These are phyloP conservation scores for Nasonovia ribisnigri DNA, from an alignment of 2,888 invertebrate genomes.

Conservation along the genomic window DNA sequence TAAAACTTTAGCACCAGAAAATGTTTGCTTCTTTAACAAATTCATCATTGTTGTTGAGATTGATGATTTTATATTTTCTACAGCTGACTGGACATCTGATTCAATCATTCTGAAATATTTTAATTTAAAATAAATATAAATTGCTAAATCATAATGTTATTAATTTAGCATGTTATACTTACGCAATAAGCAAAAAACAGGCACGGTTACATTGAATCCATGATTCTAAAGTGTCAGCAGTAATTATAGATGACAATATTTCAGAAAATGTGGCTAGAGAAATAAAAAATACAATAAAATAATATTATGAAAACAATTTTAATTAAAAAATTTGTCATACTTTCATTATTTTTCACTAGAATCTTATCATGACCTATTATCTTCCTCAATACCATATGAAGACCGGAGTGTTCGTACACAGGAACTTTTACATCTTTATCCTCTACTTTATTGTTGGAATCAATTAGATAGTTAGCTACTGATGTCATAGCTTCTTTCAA, in stretches of 20 bases:
- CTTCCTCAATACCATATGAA: constrained; percentile 84
- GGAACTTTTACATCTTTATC: constrained; percentile 71
- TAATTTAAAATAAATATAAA: background rate
- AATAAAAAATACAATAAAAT: background rate
- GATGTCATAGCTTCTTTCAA: constrained; percentile 70
- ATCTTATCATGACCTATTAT: constrained; percentile 77
- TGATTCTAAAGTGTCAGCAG: constrained; percentile 73
- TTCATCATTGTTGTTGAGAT: background rate
- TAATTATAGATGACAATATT: constrained; percentile 31
- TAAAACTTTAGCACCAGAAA: constrained; percentile 57
- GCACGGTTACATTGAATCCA: constrained; percentile 83
- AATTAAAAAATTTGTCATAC: constrained; percentile 30
- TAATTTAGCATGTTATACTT: constrained; percentile 21
- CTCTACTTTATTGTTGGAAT: constrained; percentile 69
- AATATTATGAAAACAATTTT: background rate
- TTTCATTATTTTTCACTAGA: constrained; percentile 69
- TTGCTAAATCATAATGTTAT: background rate
- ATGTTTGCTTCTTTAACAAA: constrained; percentile 7
- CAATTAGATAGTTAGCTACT: constrained; percentile 67
- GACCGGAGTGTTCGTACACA: constrained; percentile 81
- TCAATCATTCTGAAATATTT: constrained; percentile 42
- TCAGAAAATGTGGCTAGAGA: constrained; percentile 73
- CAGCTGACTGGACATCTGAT: constrained; percentile 30
- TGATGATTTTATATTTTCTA: constrained; percentile 1
- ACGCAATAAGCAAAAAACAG: constrained; percentile 78